Conservation (phyloP, 2,113 vertebrate species). For the Pseudonaja textilis region DNA sequence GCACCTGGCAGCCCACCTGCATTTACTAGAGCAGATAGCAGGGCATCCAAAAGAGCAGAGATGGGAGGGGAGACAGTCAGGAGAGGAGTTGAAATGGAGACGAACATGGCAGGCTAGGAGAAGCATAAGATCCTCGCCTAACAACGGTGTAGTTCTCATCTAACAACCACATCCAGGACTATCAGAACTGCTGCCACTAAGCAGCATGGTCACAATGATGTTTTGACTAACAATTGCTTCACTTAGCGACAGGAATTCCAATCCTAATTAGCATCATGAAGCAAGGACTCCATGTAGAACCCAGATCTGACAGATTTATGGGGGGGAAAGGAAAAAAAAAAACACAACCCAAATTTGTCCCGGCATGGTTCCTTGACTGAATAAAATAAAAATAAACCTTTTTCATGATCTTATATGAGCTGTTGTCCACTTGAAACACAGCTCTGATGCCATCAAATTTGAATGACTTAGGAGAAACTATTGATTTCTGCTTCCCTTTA, state of each 20-base stretch:
- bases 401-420: not conserved
- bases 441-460: not conserved
- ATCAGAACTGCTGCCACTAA: not conserved
- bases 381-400: not conserved
- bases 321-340: not conserved
- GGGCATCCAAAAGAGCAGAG: not conserved
- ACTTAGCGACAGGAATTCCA: not conserved
- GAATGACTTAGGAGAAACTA: not conserved
- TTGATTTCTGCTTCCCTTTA: not conserved
- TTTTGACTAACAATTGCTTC: not conserved
- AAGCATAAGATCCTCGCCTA: not conserved
- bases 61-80: not conserved
- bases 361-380: not conserved
- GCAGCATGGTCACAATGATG: not conserved
- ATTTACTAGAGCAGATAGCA: not conserved
- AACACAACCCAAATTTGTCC: not conserved
- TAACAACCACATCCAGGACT: not conserved
- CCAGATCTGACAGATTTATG: not conserved
- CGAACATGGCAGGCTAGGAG: not conserved
- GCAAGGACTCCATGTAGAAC: not conserved
- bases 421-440: not conserved
- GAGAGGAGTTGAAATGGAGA: not conserved
- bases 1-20: not conserved
- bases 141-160: not conserved
- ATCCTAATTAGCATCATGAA: not conserved